Base-by-base conservation (phyloP, 2,888 invertebrate species). In the Philereme vetulata region DNA sequence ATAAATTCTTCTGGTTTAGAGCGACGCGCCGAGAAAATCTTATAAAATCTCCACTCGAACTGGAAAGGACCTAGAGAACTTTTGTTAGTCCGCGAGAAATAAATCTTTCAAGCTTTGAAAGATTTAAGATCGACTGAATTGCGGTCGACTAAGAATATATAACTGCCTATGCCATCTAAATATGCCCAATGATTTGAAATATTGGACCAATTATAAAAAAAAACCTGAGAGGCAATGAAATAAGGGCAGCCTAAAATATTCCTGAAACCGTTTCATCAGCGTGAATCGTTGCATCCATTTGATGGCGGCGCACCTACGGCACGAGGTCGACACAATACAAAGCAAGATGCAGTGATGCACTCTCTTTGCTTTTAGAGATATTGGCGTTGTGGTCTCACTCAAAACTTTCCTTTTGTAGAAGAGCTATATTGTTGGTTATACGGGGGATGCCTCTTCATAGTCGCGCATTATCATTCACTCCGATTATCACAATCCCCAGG, bases 301-400 rank as follows among this genome's bases (percentile, higher is more conserved):
- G 21, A 21, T 21, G 21, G 79, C 65, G 71, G 72, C 65, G 63
- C 68, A 69, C 60, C 63, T 64, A 69, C 70, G 68, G 72, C 74
- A 72, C 67, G 72, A 71, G 71, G 74, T 64, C 56, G 63, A 69
- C 71, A 80, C 77, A 81, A 82, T 80, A 74, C 70, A 68, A 69
- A 74, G 70, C 71, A 76, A 79, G 76, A 79, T 77, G 73, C 71
- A 72, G 71, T 74, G 77, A 76, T 77, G 80, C 77, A 80, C 77
- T 77, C 77, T 77, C 75, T 76, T 78, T 75, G 84, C 83, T 86
- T 85, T 86, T 77, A 86, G 73, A 80, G 76, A 80, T 80, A 85
- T 84, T 84, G 65, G 72, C 70, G 61, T 65, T 68, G 71, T 65
- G 73, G 75, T 70, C 65, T 68, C 64, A 57, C 59, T 60, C 65